A percentile compares a stretch with the other conserved stretches of the same genome.
Evolutionary conservation across 2,797 vertebrate genomes (phyloP).

Genomic region (Sylvilagus floridanus): DNA sequence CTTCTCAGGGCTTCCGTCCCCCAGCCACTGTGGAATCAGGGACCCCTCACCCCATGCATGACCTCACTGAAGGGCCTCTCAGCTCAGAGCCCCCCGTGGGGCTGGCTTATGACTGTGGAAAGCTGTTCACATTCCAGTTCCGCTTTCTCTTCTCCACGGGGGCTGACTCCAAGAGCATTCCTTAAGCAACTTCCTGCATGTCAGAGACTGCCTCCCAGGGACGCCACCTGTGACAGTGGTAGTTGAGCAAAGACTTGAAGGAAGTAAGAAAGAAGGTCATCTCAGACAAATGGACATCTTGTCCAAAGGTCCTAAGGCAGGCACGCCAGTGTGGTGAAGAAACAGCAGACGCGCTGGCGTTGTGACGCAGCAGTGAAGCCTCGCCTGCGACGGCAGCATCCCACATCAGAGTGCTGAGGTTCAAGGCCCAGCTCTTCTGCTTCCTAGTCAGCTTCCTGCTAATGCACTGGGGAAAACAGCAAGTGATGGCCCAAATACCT

Average conservation of each 20-base stretch:
- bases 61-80: not conserved
- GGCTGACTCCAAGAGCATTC: not conserved
- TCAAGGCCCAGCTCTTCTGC: too few species aligned
- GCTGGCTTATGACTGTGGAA: not conserved
- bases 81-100: not conserved
- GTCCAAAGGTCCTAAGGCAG: not conserved
- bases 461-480: too few species aligned
- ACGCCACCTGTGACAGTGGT: too few species aligned
- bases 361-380: too few species aligned
- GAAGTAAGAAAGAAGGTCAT: not conserved
- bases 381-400: too few species aligned
- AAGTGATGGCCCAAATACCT: too few species aligned
- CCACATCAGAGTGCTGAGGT: too few species aligned
- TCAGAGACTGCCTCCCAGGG: not conserved
- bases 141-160: not conserved
- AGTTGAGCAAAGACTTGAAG: not conserved
- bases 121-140: too few species aligned
- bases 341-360: not conserved
- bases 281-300: not conserved
- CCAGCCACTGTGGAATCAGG: not conserved
- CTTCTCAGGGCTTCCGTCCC: not conserved
- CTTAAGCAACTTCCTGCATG: not conserved
- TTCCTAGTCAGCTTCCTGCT: too few species aligned
- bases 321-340: not conserved
- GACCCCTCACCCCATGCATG: not conserved